A percentile compares a stretch with the other conserved stretches of the same genome.
Conservation (phyloP, 2,888 invertebrate species). For the Phania funesta region DNA sequence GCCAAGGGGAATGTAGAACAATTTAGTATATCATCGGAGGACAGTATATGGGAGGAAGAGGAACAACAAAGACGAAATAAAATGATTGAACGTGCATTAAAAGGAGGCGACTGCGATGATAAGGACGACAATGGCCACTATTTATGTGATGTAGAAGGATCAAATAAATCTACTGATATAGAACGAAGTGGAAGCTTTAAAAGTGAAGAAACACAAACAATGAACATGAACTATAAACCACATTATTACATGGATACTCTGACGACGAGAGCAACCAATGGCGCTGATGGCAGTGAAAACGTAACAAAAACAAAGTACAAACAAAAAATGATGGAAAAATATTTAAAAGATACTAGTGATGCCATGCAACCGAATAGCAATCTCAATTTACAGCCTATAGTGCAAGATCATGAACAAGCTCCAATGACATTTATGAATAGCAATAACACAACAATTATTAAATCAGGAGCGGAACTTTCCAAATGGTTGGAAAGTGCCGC, state of each 20-base stretch:
- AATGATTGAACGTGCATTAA: slow-evolving; percentile 33
- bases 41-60: slow-evolving; percentile 88
- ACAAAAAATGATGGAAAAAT: slow-evolving; percentile 84
- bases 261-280: slow-evolving; percentile 40
- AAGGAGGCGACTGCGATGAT: slow-evolving; percentile 69
- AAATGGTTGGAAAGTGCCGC: slow-evolving; percentile 90
- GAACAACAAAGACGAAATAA: slow-evolving; percentile 52
- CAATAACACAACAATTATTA: slow-evolving; percentile 70
- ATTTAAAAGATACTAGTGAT: slow-evolving; percentile 80
- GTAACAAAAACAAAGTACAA: slow-evolving; percentile 81
- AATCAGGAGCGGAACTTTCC: slow-evolving; percentile 83
- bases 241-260: slow-evolving; percentile 53
- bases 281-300: slow-evolving; percentile 64
- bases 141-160: slow-evolving; percentile 59
- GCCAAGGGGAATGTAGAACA: slow-evolving; percentile 90
- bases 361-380: background rate
- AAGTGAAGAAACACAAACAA: background rate
- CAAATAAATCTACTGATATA: slow-evolving; percentile 42
- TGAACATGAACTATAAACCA: slow-evolving; percentile 22
- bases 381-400: background rate
- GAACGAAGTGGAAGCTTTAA: slow-evolving; percentile 12
- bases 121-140: slow-evolving; percentile 69
- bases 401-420: background rate
- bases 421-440: slow-evolving; percentile 8
- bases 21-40: slow-evolving; percentile 89